Evolutionary conservation across 1,140 invertebrate genomes (phyloP).

Genomic region (Bicyclus anynana): DNA sequence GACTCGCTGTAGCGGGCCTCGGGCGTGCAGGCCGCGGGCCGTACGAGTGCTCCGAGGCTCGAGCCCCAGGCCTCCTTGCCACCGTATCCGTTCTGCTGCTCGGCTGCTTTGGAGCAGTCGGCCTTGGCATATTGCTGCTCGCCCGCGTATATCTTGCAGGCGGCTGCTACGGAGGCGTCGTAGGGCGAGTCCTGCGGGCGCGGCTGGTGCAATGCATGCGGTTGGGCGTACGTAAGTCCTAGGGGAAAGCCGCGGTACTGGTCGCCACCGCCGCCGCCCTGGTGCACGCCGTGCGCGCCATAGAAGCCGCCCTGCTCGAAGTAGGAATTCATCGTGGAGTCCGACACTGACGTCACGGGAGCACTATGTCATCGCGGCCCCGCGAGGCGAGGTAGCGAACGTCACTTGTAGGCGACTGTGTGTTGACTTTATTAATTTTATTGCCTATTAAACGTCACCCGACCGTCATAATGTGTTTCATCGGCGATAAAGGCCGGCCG

Average conservation of each 20-base stretch:
- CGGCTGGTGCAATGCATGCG: conserved; percentile 86
- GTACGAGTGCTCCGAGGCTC: conserved; percentile 78
- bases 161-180: conserved; percentile 90
- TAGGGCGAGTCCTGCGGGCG: conserved; percentile 92
- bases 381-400: conserved; percentile 67
- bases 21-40: conserved; percentile 91
- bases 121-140: conserved; percentile 82
- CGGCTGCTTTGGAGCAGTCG: conserved; percentile 79
- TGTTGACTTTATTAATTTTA: conserved; percentile 74
- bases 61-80: conserved; percentile 84
- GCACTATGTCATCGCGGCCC: conserved; percentile 72
- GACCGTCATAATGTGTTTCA: conserved; percentile 73
- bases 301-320: conserved; percentile 97
- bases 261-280: conserved; percentile 81
- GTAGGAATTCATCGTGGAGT: conserved; percentile 93
- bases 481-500: conserved; percentile 67
- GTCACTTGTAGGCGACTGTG: conserved; percentile 58
- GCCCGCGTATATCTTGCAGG: conserved; percentile 89
- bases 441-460: conserved; percentile 74
- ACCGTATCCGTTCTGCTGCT: conserved; percentile 84
- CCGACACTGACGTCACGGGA: conserved; percentile 62
- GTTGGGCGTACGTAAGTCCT: conserved; percentile 91
- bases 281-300: conserved; percentile 90
- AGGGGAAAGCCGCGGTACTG: conserved; percentile 90
- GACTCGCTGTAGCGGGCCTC: conserved; percentile 90